Conservation (phyloP, 2,113 vertebrate species). For the Atherinomorus stipes region DNA sequence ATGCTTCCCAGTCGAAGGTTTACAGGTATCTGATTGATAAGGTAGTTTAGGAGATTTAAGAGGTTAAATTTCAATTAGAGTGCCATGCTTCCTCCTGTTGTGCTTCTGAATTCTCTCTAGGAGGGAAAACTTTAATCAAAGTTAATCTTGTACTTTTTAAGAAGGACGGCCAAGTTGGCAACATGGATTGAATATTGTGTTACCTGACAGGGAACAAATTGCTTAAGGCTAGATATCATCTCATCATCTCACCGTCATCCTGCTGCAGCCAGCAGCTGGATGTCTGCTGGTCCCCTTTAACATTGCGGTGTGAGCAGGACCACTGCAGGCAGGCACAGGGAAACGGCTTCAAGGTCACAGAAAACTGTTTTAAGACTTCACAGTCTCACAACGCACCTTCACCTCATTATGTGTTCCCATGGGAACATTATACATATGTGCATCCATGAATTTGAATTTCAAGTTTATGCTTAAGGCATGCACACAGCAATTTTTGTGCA, state of each 20-base stretch:
- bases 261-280: conserved; percentile 50
- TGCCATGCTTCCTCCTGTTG: background rate
- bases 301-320: conserved; percentile 66
- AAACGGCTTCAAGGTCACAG: conserved; percentile 70
- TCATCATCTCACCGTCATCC: conserved; percentile 36
- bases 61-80: conserved; percentile 30
- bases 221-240: conserved; percentile 37
- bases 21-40: conserved; percentile 51
- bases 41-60: conserved; percentile 35
- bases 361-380: conserved; percentile 46
- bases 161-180: conserved; percentile 70
- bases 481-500: conserved; percentile 8
- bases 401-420: conserved; percentile 27
- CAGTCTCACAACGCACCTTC: conserved; percentile 30
- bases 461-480: conserved; percentile 5
- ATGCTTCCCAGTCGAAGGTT: conserved; percentile 14
- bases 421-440: conserved; percentile 13
- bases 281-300: conserved; percentile 44
- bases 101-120: conserved; percentile 4
- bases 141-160: conserved; percentile 45
- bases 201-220: conserved; percentile 59
- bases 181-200: conserved; percentile 57
- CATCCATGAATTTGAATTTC: conserved; percentile 28
- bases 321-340: conserved; percentile 54
- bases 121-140: conserved; percentile 58